Conservation (phyloP, 2,113 vertebrate genomes). For the Lasiurus cinereus region DNA sequence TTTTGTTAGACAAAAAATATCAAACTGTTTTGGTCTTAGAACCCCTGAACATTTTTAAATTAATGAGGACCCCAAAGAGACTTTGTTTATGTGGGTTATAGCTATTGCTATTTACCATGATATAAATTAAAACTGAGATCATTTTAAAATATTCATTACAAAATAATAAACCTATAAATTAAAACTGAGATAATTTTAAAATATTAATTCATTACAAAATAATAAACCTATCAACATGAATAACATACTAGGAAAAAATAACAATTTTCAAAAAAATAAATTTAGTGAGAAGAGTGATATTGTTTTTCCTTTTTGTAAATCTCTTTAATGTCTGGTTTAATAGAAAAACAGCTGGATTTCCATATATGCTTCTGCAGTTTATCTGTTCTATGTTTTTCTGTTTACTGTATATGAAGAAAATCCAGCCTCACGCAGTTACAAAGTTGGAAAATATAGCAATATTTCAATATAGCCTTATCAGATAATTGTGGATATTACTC, state of each 20-base stretch:
- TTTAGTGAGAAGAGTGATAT: background rate
- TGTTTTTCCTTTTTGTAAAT: slow-evolving; percentile 17
- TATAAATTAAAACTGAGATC: slow-evolving; percentile 33
- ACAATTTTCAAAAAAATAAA: slow-evolving; percentile 27
- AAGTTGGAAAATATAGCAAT: background rate
- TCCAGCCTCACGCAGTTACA: background rate
- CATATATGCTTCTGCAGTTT: background rate
- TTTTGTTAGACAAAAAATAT: background rate
- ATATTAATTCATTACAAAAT: slow-evolving; percentile 11
- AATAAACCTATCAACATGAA: background rate
- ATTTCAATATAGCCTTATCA: slow-evolving; percentile 26
- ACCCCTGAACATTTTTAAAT: background rate
- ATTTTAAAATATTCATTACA: background rate
- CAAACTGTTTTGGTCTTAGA: slow-evolving; percentile 38
- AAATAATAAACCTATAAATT: background rate
- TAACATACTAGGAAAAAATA: slow-evolving; percentile 5
- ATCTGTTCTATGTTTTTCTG: background rate
- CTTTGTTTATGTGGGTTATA: slow-evolving; percentile 1
- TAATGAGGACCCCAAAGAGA: background rate
- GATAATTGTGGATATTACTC: background rate
- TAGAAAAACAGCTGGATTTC: background rate
- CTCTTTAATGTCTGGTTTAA: slow-evolving; percentile 17
- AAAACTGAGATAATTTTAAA: slow-evolving; percentile 11
- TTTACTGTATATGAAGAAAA: slow-evolving; percentile 5
- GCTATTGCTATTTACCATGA: slow-evolving; percentile 4